Evolutionary conservation across 1,140 invertebrate species (phyloP).

Genomic region (Melanaphis sacchari): DNA sequence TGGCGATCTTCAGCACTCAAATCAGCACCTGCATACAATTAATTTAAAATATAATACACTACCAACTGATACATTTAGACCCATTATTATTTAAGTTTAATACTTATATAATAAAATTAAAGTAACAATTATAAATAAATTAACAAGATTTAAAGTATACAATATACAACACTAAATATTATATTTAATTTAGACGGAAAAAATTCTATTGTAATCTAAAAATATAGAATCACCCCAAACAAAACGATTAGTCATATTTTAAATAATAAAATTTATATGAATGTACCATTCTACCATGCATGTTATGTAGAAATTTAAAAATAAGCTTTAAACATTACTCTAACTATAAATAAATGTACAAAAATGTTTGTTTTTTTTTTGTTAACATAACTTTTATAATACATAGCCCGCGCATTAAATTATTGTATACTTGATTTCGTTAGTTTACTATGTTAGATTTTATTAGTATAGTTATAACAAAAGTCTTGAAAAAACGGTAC

Average conservation of each 20-base stretch:
- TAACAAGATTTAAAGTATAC: neutral
- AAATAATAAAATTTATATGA: neutral
- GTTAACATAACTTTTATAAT: neutral
- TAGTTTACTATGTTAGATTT: neutral
- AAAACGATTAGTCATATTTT: too few relatives aligned
- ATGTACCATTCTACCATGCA: neutral
- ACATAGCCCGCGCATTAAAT: neutral
- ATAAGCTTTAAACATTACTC: neutral
- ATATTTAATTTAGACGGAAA: neutral
- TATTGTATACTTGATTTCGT: neutral
- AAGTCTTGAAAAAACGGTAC: neutral
- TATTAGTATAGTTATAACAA: neutral
- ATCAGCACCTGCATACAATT: constrained; percentile 69
- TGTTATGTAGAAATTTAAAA: neutral
- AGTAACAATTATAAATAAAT: neutral
- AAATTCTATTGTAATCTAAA: neutral
- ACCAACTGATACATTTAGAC: neutral
- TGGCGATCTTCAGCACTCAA: constrained; percentile 82
- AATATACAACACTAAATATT: neutral
- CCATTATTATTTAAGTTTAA: too few relatives aligned
- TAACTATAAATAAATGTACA: neutral
- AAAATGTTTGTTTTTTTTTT: neutral
- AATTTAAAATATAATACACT: neutral
- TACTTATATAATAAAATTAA: neutral
- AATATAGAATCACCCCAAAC: neutral